Conservation (phyloP, 2,888 invertebrate species). For the Parelbella ahira region DNA sequence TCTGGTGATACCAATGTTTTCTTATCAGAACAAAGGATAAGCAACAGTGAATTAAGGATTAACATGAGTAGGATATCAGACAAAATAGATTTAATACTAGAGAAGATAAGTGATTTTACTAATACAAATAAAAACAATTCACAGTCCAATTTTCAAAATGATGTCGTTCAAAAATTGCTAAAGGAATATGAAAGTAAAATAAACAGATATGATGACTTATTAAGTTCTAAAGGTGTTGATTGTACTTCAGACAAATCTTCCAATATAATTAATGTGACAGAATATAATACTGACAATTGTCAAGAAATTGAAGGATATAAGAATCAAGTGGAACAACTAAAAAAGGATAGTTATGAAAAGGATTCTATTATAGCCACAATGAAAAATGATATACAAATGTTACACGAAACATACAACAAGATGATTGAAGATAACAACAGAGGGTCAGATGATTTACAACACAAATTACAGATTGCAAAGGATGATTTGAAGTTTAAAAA, state of each 20-base stretch:
- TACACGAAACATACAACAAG: slow-evolving; percentile 14
- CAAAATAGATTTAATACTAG: slow-evolving; percentile 54
- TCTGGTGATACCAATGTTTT: slow-evolving; percentile 47
- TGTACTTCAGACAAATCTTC: slow-evolving; percentile 29
- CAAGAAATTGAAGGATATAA: not conserved
- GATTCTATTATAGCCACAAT: slow-evolving; percentile 18
- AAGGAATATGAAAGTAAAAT: slow-evolving; percentile 69
- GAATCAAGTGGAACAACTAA: slow-evolving; percentile 4
- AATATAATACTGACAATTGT: slow-evolving; percentile 28
- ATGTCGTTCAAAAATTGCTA: slow-evolving; percentile 56
- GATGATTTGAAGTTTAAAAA: slow-evolving; percentile 25
- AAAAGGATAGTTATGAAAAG: slow-evolving; percentile 31
- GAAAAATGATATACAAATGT: slow-evolving; percentile 31
- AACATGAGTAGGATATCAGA: slow-evolving; percentile 61
- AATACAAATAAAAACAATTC: slow-evolving; percentile 32
- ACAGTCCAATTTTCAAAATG: slow-evolving; percentile 41
- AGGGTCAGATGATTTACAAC: slow-evolving; percentile 1
- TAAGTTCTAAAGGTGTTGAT: slow-evolving; percentile 41
- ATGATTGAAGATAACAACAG: not conserved
- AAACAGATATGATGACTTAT: slow-evolving; percentile 55
- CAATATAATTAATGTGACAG: slow-evolving; percentile 32
- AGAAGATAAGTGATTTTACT: slow-evolving; percentile 45
- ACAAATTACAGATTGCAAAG: slow-evolving; percentile 5
- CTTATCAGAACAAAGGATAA: slow-evolving; percentile 63
- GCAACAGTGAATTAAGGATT: slow-evolving; percentile 63